Evolutionary conservation across 2,888 invertebrate species (phyloP).

Genomic region (Sesia bembeciformis): DNA sequence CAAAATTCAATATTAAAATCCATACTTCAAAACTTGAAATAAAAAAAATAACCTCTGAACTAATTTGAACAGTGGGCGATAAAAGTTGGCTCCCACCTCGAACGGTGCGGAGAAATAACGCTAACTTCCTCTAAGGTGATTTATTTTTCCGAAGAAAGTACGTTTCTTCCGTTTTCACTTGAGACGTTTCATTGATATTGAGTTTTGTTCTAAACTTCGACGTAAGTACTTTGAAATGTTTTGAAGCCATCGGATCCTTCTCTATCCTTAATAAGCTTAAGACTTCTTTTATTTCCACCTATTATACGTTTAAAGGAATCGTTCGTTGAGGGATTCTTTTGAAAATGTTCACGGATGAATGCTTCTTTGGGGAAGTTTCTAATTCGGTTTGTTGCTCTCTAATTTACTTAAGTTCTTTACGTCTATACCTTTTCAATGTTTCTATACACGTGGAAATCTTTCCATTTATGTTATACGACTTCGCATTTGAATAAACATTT

Average conservation of each 20-base stretch:
- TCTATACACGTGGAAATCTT: neutral
- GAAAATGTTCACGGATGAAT: conserved; percentile 24
- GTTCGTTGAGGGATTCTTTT: conserved; percentile 28
- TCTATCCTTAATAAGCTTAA: conserved; percentile 53
- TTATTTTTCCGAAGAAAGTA: conserved; percentile 61
- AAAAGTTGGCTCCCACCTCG: conserved; percentile 55
- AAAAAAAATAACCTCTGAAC: conserved; percentile 37
- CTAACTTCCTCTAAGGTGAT: conserved; percentile 55
- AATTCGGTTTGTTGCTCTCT: conserved; percentile 39
- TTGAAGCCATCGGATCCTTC: conserved; percentile 30
- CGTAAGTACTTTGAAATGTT: conserved; percentile 53
- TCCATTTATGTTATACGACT: neutral
- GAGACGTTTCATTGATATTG: conserved; percentile 61
- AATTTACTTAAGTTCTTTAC: conserved; percentile 42
- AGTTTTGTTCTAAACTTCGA: conserved; percentile 57
- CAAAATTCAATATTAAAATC: conserved; percentile 66
- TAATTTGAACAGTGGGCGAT: conserved; percentile 58
- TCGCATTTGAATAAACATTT: neutral
- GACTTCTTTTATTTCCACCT: conserved; percentile 34
- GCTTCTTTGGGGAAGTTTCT: conserved; percentile 30
- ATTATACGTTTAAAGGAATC: conserved; percentile 40
- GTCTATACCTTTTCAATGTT: conserved; percentile 29
- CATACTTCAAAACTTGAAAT: conserved; percentile 54
- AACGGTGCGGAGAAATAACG: conserved; percentile 47
- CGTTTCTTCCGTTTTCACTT: conserved; percentile 42